phyloP scores from a whole-genome alignment of 2,797 vertebrate genomes.

The Sebastes ruberrimus region DNA sequence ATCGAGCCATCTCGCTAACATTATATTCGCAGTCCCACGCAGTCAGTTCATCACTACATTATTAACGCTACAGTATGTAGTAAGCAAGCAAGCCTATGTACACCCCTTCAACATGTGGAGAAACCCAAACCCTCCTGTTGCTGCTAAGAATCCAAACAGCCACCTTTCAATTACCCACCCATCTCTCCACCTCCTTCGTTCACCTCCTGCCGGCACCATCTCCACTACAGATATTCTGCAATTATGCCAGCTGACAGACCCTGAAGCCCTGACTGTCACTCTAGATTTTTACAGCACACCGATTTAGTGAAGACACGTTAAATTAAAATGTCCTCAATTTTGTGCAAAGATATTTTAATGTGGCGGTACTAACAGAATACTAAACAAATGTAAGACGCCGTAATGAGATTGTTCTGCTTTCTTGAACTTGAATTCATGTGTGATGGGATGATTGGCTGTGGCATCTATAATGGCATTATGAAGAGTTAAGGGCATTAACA shows the following conservation, averaged over 20 bases:
- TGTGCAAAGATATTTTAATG: conserved; percentile 29
- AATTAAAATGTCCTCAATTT: conserved; percentile 58
- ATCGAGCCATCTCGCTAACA: not conserved
- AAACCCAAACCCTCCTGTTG: not conserved
- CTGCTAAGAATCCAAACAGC: conserved; percentile 13
- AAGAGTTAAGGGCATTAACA: conserved; percentile 45
- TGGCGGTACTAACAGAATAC: conserved; percentile 4
- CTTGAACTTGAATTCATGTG: conserved; percentile 28
- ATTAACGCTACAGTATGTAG: not conserved
- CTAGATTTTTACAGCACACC: conserved; percentile 28
- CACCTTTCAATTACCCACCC: conserved; percentile 24
- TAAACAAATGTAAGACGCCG: conserved; percentile 32
- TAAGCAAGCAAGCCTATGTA: not conserved
- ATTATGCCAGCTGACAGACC: conserved; percentile 50
- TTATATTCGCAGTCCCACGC: not conserved
- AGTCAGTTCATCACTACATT: not conserved
- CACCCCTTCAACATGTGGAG: not conserved
- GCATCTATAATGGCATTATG: conserved; percentile 20
- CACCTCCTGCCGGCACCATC: conserved; percentile 5
- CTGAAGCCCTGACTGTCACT: conserved; percentile 11
- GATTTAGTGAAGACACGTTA: conserved; percentile 55
- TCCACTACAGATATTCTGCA: conserved; percentile 38
- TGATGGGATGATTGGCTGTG: conserved; percentile 37
- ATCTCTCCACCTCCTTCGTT: conserved; percentile 16
- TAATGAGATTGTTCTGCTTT: conserved; percentile 57